phyloP scores from a whole-genome alignment of 2,888 invertebrate species.

The Oligia latruncula region DNA sequence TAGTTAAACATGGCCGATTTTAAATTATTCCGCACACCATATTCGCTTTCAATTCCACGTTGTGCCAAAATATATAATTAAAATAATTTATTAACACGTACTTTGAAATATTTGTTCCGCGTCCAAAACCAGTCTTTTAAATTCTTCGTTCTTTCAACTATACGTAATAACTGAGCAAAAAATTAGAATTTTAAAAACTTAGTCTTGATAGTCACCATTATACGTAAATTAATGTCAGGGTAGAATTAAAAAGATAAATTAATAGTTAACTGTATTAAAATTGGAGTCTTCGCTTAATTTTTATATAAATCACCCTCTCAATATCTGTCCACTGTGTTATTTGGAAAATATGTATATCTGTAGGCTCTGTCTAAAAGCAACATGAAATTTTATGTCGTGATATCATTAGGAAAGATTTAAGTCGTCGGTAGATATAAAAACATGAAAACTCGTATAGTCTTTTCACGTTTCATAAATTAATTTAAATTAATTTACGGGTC shows the following conservation, averaged over 20 bases:
- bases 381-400: conserved; percentile 78
- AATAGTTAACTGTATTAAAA: conserved; percentile 83
- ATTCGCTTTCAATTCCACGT: conserved; percentile 82
- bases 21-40: conserved; percentile 56
- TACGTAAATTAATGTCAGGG: conserved; percentile 97
- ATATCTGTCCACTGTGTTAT: conserved; percentile 87
- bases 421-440: conserved; percentile 76
- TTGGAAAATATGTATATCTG: conserved; percentile 70
- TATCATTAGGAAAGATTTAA: conserved; percentile 81
- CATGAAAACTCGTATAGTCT: conserved; percentile 41
- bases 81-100: conserved; percentile 70
- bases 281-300: conserved; percentile 85
- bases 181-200: conserved; percentile 83
- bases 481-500: conserved; percentile 44
- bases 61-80: conserved; percentile 87
- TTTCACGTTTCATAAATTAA: conserved; percentile 45
- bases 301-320: conserved; percentile 83
- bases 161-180: conserved; percentile 86
- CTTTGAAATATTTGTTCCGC: conserved; percentile 67
- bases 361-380: conserved; percentile 71
- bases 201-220: conserved; percentile 92
- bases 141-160: conserved; percentile 72
- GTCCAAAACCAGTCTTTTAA: conserved; percentile 67
- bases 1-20: conserved; percentile 62
- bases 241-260: conserved; percentile 87